These are phyloP conservation scores for Meloidogyne hapla DNA, from an alignment of 1,140 invertebrate species.

Conservation along the genomic window DNA sequence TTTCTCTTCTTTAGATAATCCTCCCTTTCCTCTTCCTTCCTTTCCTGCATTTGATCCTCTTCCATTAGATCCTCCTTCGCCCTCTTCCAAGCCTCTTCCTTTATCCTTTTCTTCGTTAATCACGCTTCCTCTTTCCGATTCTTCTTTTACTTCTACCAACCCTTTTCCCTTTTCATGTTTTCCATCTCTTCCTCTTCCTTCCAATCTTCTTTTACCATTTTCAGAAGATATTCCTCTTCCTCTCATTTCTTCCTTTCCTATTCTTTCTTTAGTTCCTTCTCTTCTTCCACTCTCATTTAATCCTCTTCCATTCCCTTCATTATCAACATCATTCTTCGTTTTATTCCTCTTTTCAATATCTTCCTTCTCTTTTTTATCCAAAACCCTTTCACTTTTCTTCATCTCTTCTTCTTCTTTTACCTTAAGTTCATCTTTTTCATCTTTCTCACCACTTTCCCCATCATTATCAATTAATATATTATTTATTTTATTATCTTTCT, in stretches of 20 bases:
- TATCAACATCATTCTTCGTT: not conserved
- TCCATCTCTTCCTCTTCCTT: not conserved
- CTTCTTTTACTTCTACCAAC: no score
- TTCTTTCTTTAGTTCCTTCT: constrained; percentile 13
- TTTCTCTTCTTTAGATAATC: constrained; percentile 14
- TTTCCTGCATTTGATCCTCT: not conserved
- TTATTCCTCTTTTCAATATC: not conserved
- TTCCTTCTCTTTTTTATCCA: not conserved
- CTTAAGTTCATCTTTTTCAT: not conserved
- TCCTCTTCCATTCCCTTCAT: constrained; percentile 17
- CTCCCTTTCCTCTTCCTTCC: constrained; percentile 15
- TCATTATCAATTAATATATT: not conserved
- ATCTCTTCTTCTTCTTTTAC: constrained; percentile 1
- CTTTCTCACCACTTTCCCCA: not conserved
- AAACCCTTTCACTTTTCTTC: not conserved
- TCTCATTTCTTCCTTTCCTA: not conserved
- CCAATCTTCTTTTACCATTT: constrained; percentile 2
- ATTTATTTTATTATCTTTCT: not conserved
- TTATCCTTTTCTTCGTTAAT: no score
- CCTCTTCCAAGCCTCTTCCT: not conserved
- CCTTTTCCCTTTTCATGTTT: not conserved
- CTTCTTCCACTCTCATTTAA: constrained; percentile 10
- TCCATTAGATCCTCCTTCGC: not conserved
- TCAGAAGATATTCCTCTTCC: not conserved
- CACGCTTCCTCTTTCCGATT: no score